Conservation (phyloP, 2,113 vertebrate species). For the Rattus norvegicus region GRCr8 NC_086031.1:42970001-42970500, state of each 20-base stretch:
- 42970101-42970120: not conserved
- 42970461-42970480: not conserved
- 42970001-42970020: not conserved
- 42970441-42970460: too few relatives aligned
- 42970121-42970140: not conserved
- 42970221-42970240: not conserved
- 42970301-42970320: not conserved
- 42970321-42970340: not conserved
- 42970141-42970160: not conserved
- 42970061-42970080: not conserved
- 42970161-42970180: not conserved
- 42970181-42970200: not conserved
- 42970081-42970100: not conserved
- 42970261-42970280: not conserved
- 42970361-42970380: not conserved
- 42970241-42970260: not conserved
- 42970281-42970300: not conserved
- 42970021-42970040: not conserved
- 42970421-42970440: not conserved
- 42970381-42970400: not conserved
- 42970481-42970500: not conserved
- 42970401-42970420: not conserved
- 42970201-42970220: not conserved
- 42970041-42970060: not conserved
- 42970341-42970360: not conserved